These are phyloP conservation scores for Aphrophora alni DNA, from an alignment of 2,888 invertebrate species.

Conservation along the genomic window DNA sequence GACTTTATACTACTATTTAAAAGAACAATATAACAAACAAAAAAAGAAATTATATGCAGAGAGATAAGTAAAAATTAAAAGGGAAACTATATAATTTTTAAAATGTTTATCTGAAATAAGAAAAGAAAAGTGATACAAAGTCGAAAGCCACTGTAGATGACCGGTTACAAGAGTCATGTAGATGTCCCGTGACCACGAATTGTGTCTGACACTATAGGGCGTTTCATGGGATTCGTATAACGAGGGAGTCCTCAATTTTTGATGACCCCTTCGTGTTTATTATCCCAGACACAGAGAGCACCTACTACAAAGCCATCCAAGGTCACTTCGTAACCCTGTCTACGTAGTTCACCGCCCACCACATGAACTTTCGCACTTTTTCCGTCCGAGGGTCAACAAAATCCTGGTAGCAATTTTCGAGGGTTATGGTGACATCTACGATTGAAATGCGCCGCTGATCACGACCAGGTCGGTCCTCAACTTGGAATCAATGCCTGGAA, in stretches of 20 bases:
- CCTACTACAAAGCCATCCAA: constrained; percentile 53
- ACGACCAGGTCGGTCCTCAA: constrained; percentile 50
- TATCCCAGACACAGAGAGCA: constrained; percentile 53
- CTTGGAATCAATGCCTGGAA: constrained; percentile 44
- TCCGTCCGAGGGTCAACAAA: constrained; percentile 48
- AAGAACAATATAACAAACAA: no score
- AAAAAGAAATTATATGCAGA: no score
- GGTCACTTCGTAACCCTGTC: constrained; percentile 40
- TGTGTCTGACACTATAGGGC: constrained; percentile 51
- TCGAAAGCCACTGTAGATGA: constrained; percentile 44
- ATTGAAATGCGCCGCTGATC: constrained; percentile 46
- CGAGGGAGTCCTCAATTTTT: constrained; percentile 38
- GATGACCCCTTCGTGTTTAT: constrained; percentile 49
- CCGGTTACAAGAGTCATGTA: constrained; percentile 54
- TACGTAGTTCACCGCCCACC: constrained; percentile 28
- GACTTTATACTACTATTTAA: no score
- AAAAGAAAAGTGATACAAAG: no score
- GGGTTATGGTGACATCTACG: constrained; percentile 53
- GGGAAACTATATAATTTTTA: no score
- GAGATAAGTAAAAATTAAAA: no score
- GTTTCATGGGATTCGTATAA: constrained; percentile 47
- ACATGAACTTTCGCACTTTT: constrained; percentile 40
- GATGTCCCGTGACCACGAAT: constrained; percentile 54
- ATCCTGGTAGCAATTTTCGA: constrained; percentile 52
- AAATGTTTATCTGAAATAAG: no score